phyloP scores from a whole-genome alignment of 1,140 invertebrate genomes.

The Argopecten irradians region DNA sequence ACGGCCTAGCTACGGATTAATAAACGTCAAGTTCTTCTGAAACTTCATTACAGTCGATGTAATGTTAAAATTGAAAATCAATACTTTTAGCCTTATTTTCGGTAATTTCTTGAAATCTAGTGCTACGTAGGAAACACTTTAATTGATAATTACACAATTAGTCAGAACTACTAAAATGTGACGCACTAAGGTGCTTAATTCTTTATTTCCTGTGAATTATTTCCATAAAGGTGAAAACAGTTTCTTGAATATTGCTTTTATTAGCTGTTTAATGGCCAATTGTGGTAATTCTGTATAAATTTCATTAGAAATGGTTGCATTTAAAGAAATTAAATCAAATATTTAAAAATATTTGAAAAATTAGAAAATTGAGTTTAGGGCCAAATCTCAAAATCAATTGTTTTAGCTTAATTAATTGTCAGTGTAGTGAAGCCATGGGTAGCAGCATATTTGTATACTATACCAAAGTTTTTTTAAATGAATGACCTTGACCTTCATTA shows the following conservation, averaged over 20 bases:
- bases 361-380: background rate
- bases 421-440: too few species aligned
- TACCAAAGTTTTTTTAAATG: too few species aligned
- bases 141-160: background rate
- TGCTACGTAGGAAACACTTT: background rate
- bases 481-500: too few species aligned
- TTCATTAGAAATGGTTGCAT: background rate
- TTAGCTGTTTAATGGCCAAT: background rate
- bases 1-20: background rate
- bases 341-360: background rate
- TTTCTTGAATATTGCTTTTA: conserved; percentile 23
- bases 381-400: background rate
- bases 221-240: background rate
- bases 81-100: background rate
- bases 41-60: background rate
- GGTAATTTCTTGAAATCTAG: background rate
- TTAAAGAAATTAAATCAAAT: conserved; percentile 13
- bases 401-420: too few species aligned
- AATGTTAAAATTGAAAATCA: background rate
- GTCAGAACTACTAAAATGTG: background rate
- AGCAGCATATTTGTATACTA: too few species aligned
- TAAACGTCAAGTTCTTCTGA: background rate
- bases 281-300: background rate
- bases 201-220: background rate
- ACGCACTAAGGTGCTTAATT: background rate